Evolutionary conservation across 2,113 vertebrate species (phyloP).

Genomic region (Solenodon paradoxus): DNA sequence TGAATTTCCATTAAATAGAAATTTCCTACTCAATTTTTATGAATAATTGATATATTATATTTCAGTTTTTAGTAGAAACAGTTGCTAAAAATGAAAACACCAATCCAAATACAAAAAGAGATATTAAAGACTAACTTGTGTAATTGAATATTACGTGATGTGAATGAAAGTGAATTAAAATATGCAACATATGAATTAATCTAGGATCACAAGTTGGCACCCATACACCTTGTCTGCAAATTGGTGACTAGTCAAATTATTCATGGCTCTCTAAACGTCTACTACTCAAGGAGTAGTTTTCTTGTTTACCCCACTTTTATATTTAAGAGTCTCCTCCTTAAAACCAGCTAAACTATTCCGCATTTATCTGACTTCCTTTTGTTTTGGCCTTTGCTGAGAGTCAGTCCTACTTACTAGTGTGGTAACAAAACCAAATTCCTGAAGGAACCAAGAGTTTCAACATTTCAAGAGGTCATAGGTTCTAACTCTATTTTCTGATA

Average conservation of each 20-base stretch:
- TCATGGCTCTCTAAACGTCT: neutral
- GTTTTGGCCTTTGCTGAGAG: neutral
- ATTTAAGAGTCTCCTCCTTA: neutral
- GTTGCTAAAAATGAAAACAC: neutral
- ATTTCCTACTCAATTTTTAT: neutral
- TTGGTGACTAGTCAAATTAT: neutral
- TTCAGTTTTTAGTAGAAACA: slow-evolving; percentile 36
- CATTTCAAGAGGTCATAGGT: neutral
- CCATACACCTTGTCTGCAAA: neutral
- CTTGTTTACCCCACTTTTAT: neutral
- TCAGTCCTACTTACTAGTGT: neutral
- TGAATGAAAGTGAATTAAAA: neutral
- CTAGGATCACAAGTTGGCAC: neutral
- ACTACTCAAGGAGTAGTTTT: neutral
- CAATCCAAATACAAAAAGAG: neutral
- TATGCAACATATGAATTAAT: neutral
- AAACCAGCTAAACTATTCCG: neutral
- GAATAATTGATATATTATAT: neutral
- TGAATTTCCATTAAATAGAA: slow-evolving; percentile 6
- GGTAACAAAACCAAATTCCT: neutral
- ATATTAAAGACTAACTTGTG: neutral
- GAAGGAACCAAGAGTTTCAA: neutral
- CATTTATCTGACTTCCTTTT: neutral
- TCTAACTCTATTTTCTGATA: neutral
- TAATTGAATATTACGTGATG: neutral